These are phyloP conservation scores for Mustela nigripes DNA, from an alignment of 2,113 vertebrate genomes.

Conservation along the genomic window DNA sequence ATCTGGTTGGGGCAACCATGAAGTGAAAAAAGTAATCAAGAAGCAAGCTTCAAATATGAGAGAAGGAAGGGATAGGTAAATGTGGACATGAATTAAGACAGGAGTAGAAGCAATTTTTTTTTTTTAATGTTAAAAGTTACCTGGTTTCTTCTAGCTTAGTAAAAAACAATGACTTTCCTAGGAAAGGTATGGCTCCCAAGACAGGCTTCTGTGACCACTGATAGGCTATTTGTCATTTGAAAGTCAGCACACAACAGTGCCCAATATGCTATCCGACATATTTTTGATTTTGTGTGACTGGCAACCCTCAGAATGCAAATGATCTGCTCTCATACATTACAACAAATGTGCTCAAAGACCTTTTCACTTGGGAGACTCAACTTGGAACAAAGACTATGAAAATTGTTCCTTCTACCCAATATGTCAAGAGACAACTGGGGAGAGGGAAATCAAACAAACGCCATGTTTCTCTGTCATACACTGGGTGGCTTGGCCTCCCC, in stretches of 20 bases:
- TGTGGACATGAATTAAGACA: conserved; percentile 32
- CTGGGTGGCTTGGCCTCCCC: neutral
- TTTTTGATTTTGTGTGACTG: neutral
- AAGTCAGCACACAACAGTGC: neutral
- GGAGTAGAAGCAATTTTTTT: neutral
- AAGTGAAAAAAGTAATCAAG: conserved; percentile 32
- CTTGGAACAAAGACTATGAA: neutral
- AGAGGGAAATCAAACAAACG: neutral
- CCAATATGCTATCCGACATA: neutral
- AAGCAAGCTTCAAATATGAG: neutral
- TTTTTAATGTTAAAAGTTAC: neutral
- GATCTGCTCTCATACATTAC: fast-evolving
- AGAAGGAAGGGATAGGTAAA: neutral
- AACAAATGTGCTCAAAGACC: neutral
- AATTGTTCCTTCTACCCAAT: neutral
- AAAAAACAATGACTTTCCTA: neutral
- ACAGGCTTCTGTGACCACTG: neutral
- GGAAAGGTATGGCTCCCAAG: neutral
- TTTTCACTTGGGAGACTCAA: neutral
- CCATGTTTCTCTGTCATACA: neutral
- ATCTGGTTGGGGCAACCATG: neutral
- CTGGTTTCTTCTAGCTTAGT: conserved; percentile 1
- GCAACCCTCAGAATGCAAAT: neutral
- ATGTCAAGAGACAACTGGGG: neutral
- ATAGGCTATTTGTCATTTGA: neutral